phyloP scores from a whole-genome alignment of 2,888 invertebrate species.

The Drosophila recens region DNA sequence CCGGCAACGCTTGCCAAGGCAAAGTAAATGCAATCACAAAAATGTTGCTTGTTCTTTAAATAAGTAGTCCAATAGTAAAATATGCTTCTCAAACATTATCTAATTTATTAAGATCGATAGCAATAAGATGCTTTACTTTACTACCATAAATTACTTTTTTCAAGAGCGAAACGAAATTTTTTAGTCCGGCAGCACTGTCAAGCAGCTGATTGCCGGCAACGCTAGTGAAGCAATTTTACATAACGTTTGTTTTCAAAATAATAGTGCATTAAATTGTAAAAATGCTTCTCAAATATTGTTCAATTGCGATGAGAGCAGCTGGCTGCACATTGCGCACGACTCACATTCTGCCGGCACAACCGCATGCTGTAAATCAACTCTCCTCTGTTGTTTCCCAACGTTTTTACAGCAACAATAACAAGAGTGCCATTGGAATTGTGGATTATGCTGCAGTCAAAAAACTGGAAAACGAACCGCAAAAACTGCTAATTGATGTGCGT shows the following conservation, averaged over 20 bases:
- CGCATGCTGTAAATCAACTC: not conserved
- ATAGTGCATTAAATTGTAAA: constrained; percentile 1
- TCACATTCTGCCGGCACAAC: not conserved
- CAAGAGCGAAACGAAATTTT: too few species aligned
- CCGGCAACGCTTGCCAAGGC: constrained; percentile 10
- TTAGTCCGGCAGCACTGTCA: constrained; percentile 37
- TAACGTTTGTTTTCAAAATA: constrained; percentile 51
- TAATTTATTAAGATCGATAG: too few species aligned
- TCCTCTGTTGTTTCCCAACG: constrained; percentile 12
- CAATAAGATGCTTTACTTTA: too few species aligned
- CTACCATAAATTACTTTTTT: too few species aligned
- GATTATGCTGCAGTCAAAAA: constrained; percentile 83
- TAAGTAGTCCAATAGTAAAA: too few species aligned
- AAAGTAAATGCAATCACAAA: too few species aligned
- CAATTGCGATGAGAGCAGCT: constrained; percentile 16
- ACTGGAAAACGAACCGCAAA: constrained; percentile 85
- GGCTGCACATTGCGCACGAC: not conserved
- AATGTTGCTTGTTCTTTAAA: too few species aligned
- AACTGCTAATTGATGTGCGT: constrained; percentile 91
- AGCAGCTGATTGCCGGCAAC: constrained; percentile 20
- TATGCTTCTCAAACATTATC: too few species aligned
- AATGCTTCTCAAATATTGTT: constrained; percentile 41
- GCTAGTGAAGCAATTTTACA: constrained; percentile 42
- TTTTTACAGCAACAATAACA: constrained; percentile 22
- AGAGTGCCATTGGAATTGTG: constrained; percentile 55